phyloP scores from a whole-genome alignment of 1,140 invertebrate genomes.

The Bombus consobrinus region DNA sequence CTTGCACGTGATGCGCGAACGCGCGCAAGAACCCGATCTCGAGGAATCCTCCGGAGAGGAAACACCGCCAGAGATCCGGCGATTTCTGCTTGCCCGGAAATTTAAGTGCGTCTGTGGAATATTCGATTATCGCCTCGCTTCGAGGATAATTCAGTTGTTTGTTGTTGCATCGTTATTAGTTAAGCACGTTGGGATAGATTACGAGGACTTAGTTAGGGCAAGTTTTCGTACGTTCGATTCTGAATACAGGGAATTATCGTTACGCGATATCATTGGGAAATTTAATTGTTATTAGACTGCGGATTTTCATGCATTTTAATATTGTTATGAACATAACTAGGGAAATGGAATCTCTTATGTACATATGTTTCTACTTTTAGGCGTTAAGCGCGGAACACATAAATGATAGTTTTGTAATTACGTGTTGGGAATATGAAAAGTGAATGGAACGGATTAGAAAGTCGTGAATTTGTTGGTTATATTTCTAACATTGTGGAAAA shows the following conservation, averaged over 20 bases:
- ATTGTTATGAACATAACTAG: no score
- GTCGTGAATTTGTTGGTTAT: not conserved
- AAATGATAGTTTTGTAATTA: not conserved
- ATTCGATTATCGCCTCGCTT: not conserved
- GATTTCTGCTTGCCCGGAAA: not conserved
- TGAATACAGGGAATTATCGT: not conserved
- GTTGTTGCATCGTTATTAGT: not conserved
- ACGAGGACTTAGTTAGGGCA: not conserved
- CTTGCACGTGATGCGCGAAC: constrained; percentile 50
- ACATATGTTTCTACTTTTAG: not conserved
- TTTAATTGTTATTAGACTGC: no score
- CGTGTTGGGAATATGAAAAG: not conserved
- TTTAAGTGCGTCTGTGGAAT: not conserved
- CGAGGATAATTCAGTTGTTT: not conserved
- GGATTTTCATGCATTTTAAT: no score
- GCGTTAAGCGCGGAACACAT: not conserved
- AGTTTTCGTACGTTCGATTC: not conserved
- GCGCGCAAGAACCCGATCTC: constrained; percentile 35
- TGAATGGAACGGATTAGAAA: not conserved
- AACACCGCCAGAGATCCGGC: no score
- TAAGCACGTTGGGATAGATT: no score
- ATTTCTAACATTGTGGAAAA: not conserved
- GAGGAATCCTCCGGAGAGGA: not conserved
- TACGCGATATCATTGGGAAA: not conserved
- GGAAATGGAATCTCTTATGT: not conserved